Evolutionary conservation across 2,888 invertebrate genomes (phyloP).

Genomic region (Catocala nupta): DNA sequence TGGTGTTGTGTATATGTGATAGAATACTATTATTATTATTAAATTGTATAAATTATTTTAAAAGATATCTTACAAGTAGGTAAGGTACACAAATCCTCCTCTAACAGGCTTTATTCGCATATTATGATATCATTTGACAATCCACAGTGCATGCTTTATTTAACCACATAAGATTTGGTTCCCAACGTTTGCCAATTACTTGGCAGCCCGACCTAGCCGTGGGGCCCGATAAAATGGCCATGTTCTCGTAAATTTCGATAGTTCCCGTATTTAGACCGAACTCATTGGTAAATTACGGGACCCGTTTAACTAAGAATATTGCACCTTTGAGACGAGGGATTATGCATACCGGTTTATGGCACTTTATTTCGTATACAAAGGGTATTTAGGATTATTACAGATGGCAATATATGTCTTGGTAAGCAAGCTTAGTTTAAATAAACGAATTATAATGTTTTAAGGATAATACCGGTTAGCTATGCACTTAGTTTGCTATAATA

Average conservation of each 20-base stretch:
- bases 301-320: conserved; percentile 44
- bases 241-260: conserved; percentile 43
- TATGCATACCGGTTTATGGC: conserved; percentile 18
- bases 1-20: too few relatives aligned
- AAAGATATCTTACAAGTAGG: too few relatives aligned
- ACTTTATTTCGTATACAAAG: conserved; percentile 4
- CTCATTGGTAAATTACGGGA: conserved; percentile 51
- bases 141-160: conserved; percentile 25
- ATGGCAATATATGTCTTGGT: background rate
- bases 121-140: too few relatives aligned
- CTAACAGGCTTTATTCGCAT: too few relatives aligned
- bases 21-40: too few relatives aligned
- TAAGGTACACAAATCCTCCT: too few relatives aligned
- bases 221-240: conserved; percentile 42
- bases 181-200: conserved; percentile 36
- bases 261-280: conserved; percentile 52
- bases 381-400: background rate
- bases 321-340: conserved; percentile 46
- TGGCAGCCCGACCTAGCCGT: conserved; percentile 41
- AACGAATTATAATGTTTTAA: too few relatives aligned
- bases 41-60: too few relatives aligned
- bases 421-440: too few relatives aligned
- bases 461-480: too few relatives aligned
- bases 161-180: conserved; percentile 32
- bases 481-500: too few relatives aligned